Percentiles rank a stretch among this genome's conserved stretches.
These are phyloP conservation scores for Porites lobata DNA, from an alignment of 92 coral and sea anemone species.

Conservation along the genomic window DNA sequence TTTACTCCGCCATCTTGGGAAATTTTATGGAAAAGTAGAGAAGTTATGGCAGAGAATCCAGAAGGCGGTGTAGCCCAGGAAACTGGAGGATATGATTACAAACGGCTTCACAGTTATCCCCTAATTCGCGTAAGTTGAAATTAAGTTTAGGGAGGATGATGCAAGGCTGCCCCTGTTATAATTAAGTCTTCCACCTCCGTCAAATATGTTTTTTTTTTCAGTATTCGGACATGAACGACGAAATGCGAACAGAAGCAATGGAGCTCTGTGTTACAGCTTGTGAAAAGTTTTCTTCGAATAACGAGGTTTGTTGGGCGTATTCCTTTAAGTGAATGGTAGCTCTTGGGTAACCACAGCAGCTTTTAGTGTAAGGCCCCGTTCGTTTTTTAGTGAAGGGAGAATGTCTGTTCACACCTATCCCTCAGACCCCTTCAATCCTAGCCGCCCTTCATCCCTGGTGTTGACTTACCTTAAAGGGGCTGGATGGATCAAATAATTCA, in stretches of 20 bases:
- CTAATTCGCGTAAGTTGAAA: conserved; percentile 82
- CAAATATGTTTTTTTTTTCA: not conserved
- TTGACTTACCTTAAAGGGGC: too few relatives aligned
- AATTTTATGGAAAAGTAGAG: conserved; percentile 5
- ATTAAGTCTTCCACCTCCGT: not conserved
- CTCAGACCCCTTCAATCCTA: too few relatives aligned
- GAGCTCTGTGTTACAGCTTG: conserved; percentile 99
- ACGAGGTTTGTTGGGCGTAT: conserved; percentile 77
- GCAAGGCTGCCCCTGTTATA: not conserved
- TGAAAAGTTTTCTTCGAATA: conserved; percentile 95
- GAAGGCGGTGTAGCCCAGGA: conserved; percentile 87
- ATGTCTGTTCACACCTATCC: too few relatives aligned
- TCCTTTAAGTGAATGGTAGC: not conserved
- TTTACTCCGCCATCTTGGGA: conserved; percentile 82
- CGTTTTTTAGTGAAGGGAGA: too few relatives aligned
- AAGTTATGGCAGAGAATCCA: conserved; percentile 83
- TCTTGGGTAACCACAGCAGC: too few relatives aligned
- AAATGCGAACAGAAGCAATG: conserved; percentile 99
- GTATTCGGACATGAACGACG: conserved; percentile 99
- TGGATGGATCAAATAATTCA: too few relatives aligned
- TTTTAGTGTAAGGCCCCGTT: too few relatives aligned
- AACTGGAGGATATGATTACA: conserved; percentile 93
- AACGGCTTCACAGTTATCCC: conserved; percentile 97
- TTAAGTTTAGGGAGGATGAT: not conserved
- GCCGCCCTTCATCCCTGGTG: too few relatives aligned